Evolutionary conservation across 23 tunicate genomes (phyloP), one percentile per base, ranked within the genome.

Genomic region (Trididemnum clinides): DNA sequence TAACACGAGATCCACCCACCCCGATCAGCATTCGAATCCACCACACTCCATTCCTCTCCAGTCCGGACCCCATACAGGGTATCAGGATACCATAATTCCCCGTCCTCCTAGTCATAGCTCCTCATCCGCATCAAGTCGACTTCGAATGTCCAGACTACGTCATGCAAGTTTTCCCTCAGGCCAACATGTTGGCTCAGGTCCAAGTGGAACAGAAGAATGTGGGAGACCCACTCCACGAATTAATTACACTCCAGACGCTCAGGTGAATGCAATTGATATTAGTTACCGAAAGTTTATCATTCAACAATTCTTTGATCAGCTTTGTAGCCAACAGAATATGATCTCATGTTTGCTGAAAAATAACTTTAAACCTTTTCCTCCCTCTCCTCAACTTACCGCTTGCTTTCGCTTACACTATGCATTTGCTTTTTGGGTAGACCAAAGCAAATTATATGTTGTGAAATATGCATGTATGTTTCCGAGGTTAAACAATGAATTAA

Each of bases 221-320:
- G 71, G 37, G 28, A 6, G 39, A 3, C 28, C 72, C 77, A 28
- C 57, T 6, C 12, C 15, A 1, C 76, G 57, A 21, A 51, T 63
- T 23, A 76, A 75, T 62, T 37, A 64, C 64, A 63, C 89, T 57
- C 83, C 83, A 1, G 83, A 85, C 25, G 75, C 62, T 3, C 89
- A 75, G 75, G 89, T 76, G 58, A 34, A 26, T n/a, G 22, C n/a
- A 62, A 18, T 44, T 44, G 10, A 44, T 44, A n/a, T n/a, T n/a
- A n/a, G n/a, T n/a, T n/a, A n/a, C n/a, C n/a, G n/a, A n/a, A n/a
- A n/a, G n/a, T n/a, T n/a, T n/a, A n/a, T n/a, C n/a, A n/a, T n/a
- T n/a, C n/a, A n/a, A n/a, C n/a, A n/a, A n/a, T n/a, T n/a, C n/a
- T n/a, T n/a, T n/a, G n/a, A n/a, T n/a, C n/a, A n/a, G n/a, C n/a